phyloP scores from a whole-genome alignment of 1,140 invertebrate genomes.

The Pectinophora gossypiella region DNA sequence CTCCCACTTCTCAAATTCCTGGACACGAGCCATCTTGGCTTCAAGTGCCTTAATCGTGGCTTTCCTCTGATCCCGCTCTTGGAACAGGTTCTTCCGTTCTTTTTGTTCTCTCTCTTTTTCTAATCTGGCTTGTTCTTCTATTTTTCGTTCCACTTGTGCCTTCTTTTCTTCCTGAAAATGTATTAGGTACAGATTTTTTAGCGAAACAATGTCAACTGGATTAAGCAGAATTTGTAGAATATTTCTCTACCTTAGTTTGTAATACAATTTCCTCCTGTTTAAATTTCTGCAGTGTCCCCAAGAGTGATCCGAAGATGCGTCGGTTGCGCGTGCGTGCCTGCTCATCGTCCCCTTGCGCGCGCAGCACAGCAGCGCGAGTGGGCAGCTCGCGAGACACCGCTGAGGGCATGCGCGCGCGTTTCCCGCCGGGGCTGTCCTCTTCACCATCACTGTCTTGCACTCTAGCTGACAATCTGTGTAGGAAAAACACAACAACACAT shows the following conservation, averaged over 20 bases:
- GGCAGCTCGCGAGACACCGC: slow-evolving; percentile 64
- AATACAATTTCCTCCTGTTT: slow-evolving; percentile 94
- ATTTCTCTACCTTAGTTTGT: slow-evolving; percentile 80
- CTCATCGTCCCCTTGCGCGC: slow-evolving; percentile 90
- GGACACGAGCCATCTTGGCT: slow-evolving; percentile 90
- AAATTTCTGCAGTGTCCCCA: slow-evolving; percentile 96
- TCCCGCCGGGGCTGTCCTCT: slow-evolving; percentile 47
- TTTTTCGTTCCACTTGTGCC: slow-evolving; percentile 93
- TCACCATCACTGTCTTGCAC: slow-evolving; percentile 64
- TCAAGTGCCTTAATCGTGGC: slow-evolving; percentile 93
- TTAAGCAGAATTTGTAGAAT: neutral
- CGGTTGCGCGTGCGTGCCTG: slow-evolving; percentile 90
- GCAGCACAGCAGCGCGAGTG: slow-evolving; percentile 68
- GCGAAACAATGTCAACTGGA: neutral
- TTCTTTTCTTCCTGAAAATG: slow-evolving; percentile 65
- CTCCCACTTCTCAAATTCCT: slow-evolving; percentile 93
- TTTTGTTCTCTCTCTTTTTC: slow-evolving; percentile 91
- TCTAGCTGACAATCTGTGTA: slow-evolving; percentile 53
- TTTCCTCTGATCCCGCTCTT: slow-evolving; percentile 90
- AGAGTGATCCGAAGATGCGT: slow-evolving; percentile 95
- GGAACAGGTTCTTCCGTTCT: slow-evolving; percentile 90
- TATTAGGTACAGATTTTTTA: neutral
- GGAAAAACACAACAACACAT: neutral
- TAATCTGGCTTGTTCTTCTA: slow-evolving; percentile 92
- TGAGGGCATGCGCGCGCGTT: slow-evolving; percentile 57